A percentile compares a stretch with the other conserved stretches of the same genome.
Evolutionary conservation across 2,888 invertebrate genomes (phyloP).

Genomic region (Andrena marginata): DNA sequence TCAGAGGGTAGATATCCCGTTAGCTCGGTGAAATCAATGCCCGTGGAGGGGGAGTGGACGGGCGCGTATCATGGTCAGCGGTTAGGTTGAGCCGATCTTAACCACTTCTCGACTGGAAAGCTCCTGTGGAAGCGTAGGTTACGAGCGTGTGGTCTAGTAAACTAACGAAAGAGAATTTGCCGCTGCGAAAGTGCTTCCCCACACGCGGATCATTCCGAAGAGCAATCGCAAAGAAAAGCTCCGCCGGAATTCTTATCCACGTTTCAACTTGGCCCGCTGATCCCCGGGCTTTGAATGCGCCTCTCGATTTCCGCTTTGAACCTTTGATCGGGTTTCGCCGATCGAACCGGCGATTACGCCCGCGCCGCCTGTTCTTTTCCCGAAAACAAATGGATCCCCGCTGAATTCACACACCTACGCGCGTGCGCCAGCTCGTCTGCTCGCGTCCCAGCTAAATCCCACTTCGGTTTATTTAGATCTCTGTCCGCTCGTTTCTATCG

Average conservation of each 20-base stretch:
- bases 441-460: constrained; percentile 14
- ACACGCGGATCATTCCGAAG: constrained; percentile 54
- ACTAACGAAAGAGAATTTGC: constrained; percentile 66
- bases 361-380: constrained; percentile 9
- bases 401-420: constrained; percentile 6
- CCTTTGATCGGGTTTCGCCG: constrained; percentile 45
- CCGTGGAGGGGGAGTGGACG: constrained; percentile 27
- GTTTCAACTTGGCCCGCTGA: constrained; percentile 40
- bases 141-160: constrained; percentile 58
- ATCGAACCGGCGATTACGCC: constrained; percentile 46
- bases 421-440: neutral
- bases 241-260: constrained; percentile 35
- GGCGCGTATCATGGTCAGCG: constrained; percentile 44
- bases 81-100: constrained; percentile 55
- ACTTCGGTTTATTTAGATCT: constrained; percentile 38
- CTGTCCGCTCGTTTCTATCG: neutral
- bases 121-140: constrained; percentile 42
- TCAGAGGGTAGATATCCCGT: neutral
- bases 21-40: constrained; percentile 24
- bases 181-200: constrained; percentile 54
- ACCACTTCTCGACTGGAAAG: constrained; percentile 42
- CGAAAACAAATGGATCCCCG: constrained; percentile 39
- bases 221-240: constrained; percentile 52
- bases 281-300: constrained; percentile 8
- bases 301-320: constrained; percentile 42